A percentile compares a stretch with the other conserved stretches of the same genome.
Conservation (phyloP, 92 coral and sea anemone genomes). For the Epizoanthus rinbou region DNA sequence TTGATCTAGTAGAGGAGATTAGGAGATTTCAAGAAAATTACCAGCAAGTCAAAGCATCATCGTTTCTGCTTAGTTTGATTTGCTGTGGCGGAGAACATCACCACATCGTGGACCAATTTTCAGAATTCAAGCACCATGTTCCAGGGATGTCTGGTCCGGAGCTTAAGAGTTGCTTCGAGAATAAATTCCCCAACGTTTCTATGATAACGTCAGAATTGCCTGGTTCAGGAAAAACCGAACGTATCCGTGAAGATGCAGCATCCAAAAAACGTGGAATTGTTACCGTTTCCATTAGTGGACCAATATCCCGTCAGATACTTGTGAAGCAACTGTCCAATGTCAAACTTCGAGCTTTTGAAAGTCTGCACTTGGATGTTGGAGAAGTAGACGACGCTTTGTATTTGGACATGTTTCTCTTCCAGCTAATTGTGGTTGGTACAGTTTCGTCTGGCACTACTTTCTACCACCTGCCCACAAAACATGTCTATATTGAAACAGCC, state of each 20-base stretch:
- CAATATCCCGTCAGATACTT: conserved; percentile 66
- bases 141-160: conserved; percentile 87
- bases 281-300: conserved; percentile 92
- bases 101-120: conserved; percentile 88
- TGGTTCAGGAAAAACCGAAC: conserved; percentile 92
- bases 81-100: conserved; percentile 95
- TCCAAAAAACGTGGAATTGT: conserved; percentile 50
- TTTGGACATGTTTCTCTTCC: conserved; percentile 89
- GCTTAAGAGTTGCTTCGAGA: conserved; percentile 53
- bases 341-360: conserved; percentile 56
- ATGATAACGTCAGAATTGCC: conserved; percentile 90
- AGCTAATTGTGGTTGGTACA: conserved; percentile 84
- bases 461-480: conserved; percentile 76
- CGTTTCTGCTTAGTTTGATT: conserved; percentile 75
- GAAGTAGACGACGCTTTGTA: conserved; percentile 81
- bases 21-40: conserved; percentile 43
- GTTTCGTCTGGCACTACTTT: conserved; percentile 80
- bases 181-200: conserved; percentile 67
- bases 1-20: conserved; percentile 76
- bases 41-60: conserved; percentile 25
- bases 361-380: conserved; percentile 87
- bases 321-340: conserved; percentile 63
- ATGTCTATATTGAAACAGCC: conserved; percentile 85
- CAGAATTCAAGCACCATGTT: conserved; percentile 70
- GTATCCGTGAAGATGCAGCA: conserved; percentile 67